Evolutionary conservation across 2,113 vertebrate genomes (phyloP).

Genomic region (Bothrops jararaca): DNA sequence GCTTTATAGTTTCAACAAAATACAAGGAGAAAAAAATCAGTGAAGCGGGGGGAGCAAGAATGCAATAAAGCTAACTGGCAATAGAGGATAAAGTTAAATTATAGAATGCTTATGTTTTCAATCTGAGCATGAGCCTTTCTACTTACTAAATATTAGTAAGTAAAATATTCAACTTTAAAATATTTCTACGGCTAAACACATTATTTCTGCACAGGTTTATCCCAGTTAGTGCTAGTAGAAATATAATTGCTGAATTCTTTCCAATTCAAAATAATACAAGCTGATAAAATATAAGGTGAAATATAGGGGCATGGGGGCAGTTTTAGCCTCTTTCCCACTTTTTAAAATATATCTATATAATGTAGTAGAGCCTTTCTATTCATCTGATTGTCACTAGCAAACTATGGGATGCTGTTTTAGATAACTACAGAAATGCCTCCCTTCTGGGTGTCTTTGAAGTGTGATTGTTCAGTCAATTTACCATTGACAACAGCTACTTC

Average conservation of each 20-base stretch:
- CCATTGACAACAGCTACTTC: neutral
- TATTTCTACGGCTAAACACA: neutral
- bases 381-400: neutral
- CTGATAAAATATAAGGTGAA: neutral
- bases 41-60: neutral
- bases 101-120: neutral
- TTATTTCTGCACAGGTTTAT: neutral
- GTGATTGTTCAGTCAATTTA: slow-evolving; percentile 6
- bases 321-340: neutral
- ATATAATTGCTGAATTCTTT: neutral
- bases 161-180: neutral
- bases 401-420: neutral
- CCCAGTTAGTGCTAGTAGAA: neutral
- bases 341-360: neutral
- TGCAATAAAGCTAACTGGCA: neutral
- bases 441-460: neutral
- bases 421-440: neutral
- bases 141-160: neutral
- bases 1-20: neutral
- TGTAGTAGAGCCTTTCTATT: neutral
- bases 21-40: neutral
- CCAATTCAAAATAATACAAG: neutral
- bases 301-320: neutral
- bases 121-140: neutral
- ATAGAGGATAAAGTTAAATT: neutral